phyloP scores from a whole-genome alignment of 2,888 invertebrate genomes.

The Phortica okadai region DNA sequence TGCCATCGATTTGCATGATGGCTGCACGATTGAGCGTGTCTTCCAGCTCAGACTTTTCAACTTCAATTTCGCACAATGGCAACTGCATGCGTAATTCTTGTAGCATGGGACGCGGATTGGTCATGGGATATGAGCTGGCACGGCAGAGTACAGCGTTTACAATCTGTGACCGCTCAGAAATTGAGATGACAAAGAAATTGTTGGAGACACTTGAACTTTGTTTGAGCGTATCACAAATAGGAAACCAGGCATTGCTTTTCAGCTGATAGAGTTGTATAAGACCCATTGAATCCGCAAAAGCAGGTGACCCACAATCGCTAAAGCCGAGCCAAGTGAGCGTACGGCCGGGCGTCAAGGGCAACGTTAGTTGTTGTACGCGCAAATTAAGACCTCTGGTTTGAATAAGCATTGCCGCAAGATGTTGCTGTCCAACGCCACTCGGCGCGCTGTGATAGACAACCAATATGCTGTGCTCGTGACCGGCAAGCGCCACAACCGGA shows the following conservation, averaged over 20 bases:
- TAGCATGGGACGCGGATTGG: slow-evolving; percentile 90
- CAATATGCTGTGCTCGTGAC: slow-evolving; percentile 80
- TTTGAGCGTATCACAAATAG: slow-evolving; percentile 84
- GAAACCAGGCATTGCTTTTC: slow-evolving; percentile 86
- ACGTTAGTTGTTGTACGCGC: slow-evolving; percentile 78
- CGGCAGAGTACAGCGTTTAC: slow-evolving; percentile 91
- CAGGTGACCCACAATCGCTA: slow-evolving; percentile 88
- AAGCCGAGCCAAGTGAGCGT: slow-evolving; percentile 87
- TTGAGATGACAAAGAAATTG: slow-evolving; percentile 85
- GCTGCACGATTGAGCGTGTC: slow-evolving; percentile 83
- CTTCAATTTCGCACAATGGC: slow-evolving; percentile 86
- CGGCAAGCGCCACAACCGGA: slow-evolving; percentile 83
- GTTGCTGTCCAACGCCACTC: slow-evolving; percentile 78
- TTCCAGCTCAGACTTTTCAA: slow-evolving; percentile 90
- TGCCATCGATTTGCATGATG: slow-evolving; percentile 80
- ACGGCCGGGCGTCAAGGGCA: slow-evolving; percentile 82
- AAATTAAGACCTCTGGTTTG: slow-evolving; percentile 77
- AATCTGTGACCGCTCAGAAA: slow-evolving; percentile 87
- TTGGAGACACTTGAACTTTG: slow-evolving; percentile 84
- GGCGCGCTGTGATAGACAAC: slow-evolving; percentile 82
- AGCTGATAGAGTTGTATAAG: slow-evolving; percentile 84
- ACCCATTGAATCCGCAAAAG: slow-evolving; percentile 86
- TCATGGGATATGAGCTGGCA: slow-evolving; percentile 91
- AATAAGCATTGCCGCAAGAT: slow-evolving; percentile 78
- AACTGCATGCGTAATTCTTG: slow-evolving; percentile 85